Evolutionary conservation across 2,888 invertebrate genomes (phyloP).

Genomic region (Cabera pusaria): DNA sequence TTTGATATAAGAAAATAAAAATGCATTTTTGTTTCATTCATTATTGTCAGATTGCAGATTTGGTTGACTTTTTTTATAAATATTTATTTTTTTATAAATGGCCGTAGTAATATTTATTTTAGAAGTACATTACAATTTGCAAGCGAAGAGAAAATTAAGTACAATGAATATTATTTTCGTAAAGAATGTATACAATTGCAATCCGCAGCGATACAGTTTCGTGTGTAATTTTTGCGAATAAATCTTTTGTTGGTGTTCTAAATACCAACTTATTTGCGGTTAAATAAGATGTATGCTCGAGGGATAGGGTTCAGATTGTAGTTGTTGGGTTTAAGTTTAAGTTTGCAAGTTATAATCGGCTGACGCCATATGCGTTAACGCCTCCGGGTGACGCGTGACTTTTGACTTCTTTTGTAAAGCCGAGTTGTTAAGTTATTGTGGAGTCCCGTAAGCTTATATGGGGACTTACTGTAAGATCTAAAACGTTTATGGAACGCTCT

Average conservation of each 20-base stretch:
- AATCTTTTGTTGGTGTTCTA: slow-evolving; percentile 42
- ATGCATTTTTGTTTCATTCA: too few relatives aligned
- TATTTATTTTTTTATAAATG: too few relatives aligned
- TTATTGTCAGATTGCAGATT: too few relatives aligned
- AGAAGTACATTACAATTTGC: too few relatives aligned
- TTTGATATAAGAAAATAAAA: too few relatives aligned
- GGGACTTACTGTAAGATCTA: too few relatives aligned
- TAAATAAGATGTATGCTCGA: slow-evolving; percentile 11
- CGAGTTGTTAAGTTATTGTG: background rate
- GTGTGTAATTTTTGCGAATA: slow-evolving; percentile 47
- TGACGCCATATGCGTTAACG: slow-evolving; percentile 39
- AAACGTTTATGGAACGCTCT: too few relatives aligned
- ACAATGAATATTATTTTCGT: slow-evolving; percentile 10
- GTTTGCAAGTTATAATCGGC: slow-evolving; percentile 39
- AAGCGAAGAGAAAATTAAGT: slow-evolving; percentile 1
- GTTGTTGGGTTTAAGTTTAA: slow-evolving; percentile 8
- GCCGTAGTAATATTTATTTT: too few relatives aligned
- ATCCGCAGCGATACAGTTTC: slow-evolving; percentile 29
- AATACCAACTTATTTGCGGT: slow-evolving; percentile 19
- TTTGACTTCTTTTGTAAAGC: slow-evolving; percentile 59
- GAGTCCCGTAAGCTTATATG: too few relatives aligned
- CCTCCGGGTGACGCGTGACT: slow-evolving; percentile 64
- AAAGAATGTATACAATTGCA: slow-evolving; percentile 16
- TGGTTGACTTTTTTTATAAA: too few relatives aligned
- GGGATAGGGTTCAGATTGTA: slow-evolving; percentile 23